Evolutionary conservation across 2,888 invertebrate species (phyloP).

Genomic region (Invenusta paracnida): DNA sequence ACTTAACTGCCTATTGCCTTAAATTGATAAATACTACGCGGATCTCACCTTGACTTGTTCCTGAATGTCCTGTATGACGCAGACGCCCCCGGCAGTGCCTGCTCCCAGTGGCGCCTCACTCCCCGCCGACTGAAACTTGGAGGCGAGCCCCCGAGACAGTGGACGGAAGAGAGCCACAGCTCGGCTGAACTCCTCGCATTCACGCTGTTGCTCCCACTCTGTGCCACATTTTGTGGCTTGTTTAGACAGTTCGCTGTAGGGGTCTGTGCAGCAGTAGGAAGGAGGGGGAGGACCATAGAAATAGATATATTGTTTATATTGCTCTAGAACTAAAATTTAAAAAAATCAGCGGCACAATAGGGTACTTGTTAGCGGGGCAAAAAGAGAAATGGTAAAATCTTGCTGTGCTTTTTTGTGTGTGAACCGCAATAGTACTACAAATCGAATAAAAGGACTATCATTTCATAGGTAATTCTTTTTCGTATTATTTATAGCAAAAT

Average conservation of each 20-base stretch:
- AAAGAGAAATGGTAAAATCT: too few relatives aligned
- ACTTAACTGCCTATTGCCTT: too few relatives aligned
- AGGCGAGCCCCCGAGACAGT: not conserved
- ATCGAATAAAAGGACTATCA: too few relatives aligned
- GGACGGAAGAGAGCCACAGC: constrained; percentile 66
- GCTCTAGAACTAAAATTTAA: too few relatives aligned
- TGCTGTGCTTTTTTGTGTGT: too few relatives aligned
- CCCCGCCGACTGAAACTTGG: not conserved
- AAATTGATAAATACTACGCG: too few relatives aligned
- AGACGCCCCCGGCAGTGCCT: not conserved
- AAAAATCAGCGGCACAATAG: too few relatives aligned
- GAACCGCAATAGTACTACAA: too few relatives aligned
- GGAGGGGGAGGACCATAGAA: not conserved
- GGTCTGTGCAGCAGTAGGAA: not conserved
- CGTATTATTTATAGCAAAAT: too few relatives aligned
- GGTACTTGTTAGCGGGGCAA: not conserved
- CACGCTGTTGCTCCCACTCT: constrained; percentile 77
- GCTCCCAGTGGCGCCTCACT: not conserved
- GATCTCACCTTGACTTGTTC: not conserved
- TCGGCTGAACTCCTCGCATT: constrained; percentile 74
- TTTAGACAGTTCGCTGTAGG: not conserved
- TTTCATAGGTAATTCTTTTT: too few relatives aligned
- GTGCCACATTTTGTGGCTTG: constrained; percentile 64
- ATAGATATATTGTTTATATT: not conserved
- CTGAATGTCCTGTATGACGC: not conserved